Conservation (phyloP, 1,140 invertebrate genomes). For the Caenorhabditis briggsae region DNA sequence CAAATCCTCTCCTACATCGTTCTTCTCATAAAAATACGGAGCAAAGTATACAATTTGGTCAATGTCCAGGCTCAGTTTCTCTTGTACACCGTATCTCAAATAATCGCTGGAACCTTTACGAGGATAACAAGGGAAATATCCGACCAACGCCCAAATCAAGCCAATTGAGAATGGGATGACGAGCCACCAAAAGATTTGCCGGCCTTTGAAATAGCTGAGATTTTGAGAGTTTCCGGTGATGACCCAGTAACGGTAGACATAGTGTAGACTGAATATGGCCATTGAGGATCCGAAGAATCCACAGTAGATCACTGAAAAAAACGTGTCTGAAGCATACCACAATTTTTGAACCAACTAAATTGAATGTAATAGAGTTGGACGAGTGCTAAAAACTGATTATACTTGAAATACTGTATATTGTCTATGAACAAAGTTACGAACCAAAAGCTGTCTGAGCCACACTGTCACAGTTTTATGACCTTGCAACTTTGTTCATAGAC, state of each 20-base stretch:
- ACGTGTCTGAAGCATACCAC: too few species aligned
- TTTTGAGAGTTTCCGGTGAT: not conserved
- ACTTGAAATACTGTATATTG: too few species aligned
- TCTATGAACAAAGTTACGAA: too few species aligned
- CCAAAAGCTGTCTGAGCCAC: too few species aligned
- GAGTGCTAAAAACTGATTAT: too few species aligned
- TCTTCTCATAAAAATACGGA: slow-evolving; percentile 34
- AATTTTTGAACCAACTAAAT: too few species aligned
- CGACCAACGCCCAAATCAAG: slow-evolving; percentile 10
- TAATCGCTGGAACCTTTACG: not conserved
- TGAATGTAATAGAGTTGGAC: too few species aligned
- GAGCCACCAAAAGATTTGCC: not conserved
- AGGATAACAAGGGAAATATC: slow-evolving; percentile 18
- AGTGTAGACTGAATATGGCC: slow-evolving; percentile 16
- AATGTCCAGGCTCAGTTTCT: not conserved
- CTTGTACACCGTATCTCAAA: not conserved
- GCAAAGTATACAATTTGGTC: not conserved
- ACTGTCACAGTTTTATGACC: too few species aligned
- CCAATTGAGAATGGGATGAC: not conserved
- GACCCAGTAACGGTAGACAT: not conserved
- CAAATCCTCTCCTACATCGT: not conserved
- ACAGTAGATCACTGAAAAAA: slow-evolving; percentile 15
- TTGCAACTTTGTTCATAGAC: too few species aligned
- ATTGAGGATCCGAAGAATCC: slow-evolving; percentile 25
- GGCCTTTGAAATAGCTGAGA: not conserved